Evolutionary conservation across 2,888 invertebrate species (phyloP), one percentile per base, ranked within the genome.

Genomic region (Crioceris asparagi): DNA sequence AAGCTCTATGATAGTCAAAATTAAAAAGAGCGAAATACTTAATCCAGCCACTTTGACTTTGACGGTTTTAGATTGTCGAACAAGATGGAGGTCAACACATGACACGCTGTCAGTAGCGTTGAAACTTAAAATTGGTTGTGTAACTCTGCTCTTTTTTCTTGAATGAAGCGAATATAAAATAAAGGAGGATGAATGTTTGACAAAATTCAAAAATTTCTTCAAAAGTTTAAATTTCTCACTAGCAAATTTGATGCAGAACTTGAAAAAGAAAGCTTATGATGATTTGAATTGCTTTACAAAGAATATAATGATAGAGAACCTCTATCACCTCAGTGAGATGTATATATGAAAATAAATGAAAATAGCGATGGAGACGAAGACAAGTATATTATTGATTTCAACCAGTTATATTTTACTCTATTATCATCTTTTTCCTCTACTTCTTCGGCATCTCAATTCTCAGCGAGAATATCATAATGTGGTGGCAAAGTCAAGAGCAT

Each of bases 211-310:
- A 29, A 37, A 16, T 37, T 35, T 35, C 34, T 45, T 14, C 17
- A 15, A 16, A 29, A 36, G 17, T 46, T 46, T 30, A 45, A 46
- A 45, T 6, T 17, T 15, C 29, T 41, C 7, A 29, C 38, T 15
- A 36, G 17, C 8, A 23, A 14, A 34, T 37, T 43, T 23, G 32
- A 33, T 16, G 50, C 44, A 17, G 50, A 49, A 17, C 10, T 38
- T 14, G n/a, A n/a, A n/a, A n/a, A 41, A 29, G 29, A 29, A 29
- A 29, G 14, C 11, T 11, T 11, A 11, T 11, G 11, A 5, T 8
- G 11, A 11, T 8, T 29, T 6, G 11, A 11, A 33, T 15, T 32
- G 14, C n/a, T n/a, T n/a, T n/a, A n/a, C n/a, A n/a, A 35, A 38
- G 36, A 11, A 15, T 36, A 30, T 32, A 15, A 10, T 7, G 17